Base-by-base conservation (phyloP, 2,797 vertebrate genomes). In the Epinephelus malabaricus region DNA sequence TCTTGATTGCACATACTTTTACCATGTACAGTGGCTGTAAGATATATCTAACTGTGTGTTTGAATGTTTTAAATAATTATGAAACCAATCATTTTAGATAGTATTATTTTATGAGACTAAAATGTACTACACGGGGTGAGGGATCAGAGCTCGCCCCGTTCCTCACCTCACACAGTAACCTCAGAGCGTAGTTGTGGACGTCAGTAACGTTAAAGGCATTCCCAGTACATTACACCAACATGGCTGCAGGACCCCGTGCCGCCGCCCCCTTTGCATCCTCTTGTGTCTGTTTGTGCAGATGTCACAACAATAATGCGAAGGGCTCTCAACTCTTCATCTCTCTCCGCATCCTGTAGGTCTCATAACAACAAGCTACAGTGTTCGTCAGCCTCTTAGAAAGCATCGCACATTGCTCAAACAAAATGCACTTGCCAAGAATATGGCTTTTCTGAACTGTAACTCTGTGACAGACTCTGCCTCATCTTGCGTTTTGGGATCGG, bases 351-450 rank as follows among this genome's bases (percentile, higher is more conserved):
- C 96, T 96, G 92, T 97, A 99, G 98, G 97, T 99, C 98, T 96
- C 97, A 99, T 97, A 99, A 98, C 97, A 99, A 99, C 98, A 99
- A 98, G 96, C 97, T 98, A 93, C 97, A 99, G 95, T 97, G 97
- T 93, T 97, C 97, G 92, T 94, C 97, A 94, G 95, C 97, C 95
- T 97, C 97, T 95, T 99, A 98, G 95, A 96, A 94, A 94, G 93
- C 96, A 92, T 92, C 72, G 84, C 86, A 93, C 89, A 86, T 89
- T 84, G 86, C 76, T 82, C 82, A 83, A 81, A 96, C 76, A 76
- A 76, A 94, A 93, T 90, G 91, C 93, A 92, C 90, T 93, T 88
- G 88, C 90, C 90, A 90, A 80, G 87, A 92, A 85, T 62, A 84
- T 86, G 85, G 90, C 86, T 89, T 61, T 96, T 95, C 95, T 96